Evolutionary conservation across 2,888 invertebrate genomes (phyloP).

Genomic region (Scotopteryx bipunctaria): DNA sequence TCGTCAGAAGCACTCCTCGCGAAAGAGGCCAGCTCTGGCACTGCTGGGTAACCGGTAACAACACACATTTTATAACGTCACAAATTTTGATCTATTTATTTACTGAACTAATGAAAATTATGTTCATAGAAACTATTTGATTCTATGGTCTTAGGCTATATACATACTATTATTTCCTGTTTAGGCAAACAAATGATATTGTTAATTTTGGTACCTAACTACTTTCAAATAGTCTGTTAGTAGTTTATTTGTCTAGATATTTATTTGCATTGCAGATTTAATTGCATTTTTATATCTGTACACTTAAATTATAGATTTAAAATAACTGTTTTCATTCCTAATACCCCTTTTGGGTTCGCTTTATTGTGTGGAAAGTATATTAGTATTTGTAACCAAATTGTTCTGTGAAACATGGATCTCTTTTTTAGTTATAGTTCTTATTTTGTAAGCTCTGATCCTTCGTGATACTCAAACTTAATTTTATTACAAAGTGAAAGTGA

Average conservation of each 20-base stretch:
- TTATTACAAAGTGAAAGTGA: constrained; percentile 31
- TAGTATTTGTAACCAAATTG: constrained; percentile 28
- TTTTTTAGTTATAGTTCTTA: constrained; percentile 33
- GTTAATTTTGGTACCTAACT: too few species aligned
- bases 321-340: constrained; percentile 25
- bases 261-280: not conserved
- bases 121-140: constrained; percentile 28
- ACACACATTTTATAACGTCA: constrained; percentile 8
- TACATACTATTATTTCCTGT: too few species aligned
- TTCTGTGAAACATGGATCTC: constrained; percentile 35
- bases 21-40: constrained; percentile 62
- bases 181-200: too few species aligned
- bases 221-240: not conserved
- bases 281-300: not conserved
- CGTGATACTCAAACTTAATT: constrained; percentile 36
- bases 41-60: constrained; percentile 47
- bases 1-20: constrained; percentile 65
- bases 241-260: not conserved
- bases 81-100: constrained; percentile 21
- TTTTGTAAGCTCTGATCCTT: constrained; percentile 37
- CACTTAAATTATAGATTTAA: constrained; percentile 9
- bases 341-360: constrained; percentile 15
- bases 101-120: constrained; percentile 23
- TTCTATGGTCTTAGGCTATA: constrained; percentile 12
- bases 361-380: constrained; percentile 6